Base-by-base conservation (phyloP, 2,113 vertebrate species). In the Opisthocomus hoazin region DNA sequence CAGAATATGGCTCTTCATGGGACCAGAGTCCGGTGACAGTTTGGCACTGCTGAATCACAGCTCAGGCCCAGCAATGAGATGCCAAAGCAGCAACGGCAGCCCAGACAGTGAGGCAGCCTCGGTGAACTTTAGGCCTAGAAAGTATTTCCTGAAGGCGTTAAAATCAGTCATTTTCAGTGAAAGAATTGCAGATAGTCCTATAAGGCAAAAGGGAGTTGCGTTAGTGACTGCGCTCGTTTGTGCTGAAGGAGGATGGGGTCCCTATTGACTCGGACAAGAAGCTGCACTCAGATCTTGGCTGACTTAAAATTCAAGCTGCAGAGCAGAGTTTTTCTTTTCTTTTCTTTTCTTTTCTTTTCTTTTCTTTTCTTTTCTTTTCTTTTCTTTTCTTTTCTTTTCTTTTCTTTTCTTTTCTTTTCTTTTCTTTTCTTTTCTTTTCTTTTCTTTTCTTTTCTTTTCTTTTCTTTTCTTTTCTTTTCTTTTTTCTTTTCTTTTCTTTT, bases 21-120 rank as follows among this genome's bases (percentile, higher is more conserved):
- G 68, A 54, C 69, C 54, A 34, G 65, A 23, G 56, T 13, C 69
- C 58, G 77, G 84, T 90, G 92, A 85, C 73, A 73, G 45, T 82
- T 93, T 92, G 96, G 89, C 90, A 91, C 32, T 0, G 26, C 77
- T 96, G 95, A 95, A 94, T 96, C 57, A 54, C 51, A 84, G 73
- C 69, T 71, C 53, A 4, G 30, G 92, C 76, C 73, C 34, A 88
- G 22, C 77, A 89, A 85, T 79, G 93, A 95, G 86, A 58, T 6
- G 23, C 64, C 68, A 75, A 57, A 53, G 76, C 84, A 92, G 64
- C 46, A 27, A 64, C 75, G 46, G 66, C 84, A 87, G 87, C 69
- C 45, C 77, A 69, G 48, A 32, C 43, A 66, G 73, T 5, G 15
- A 70, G 54, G 46, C 60, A 82, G 70, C 61, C 54, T 69, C 87